These are phyloP conservation scores for Priocnemis perturbator DNA, from an alignment of 2,888 invertebrate genomes.

Conservation along the genomic window DNA sequence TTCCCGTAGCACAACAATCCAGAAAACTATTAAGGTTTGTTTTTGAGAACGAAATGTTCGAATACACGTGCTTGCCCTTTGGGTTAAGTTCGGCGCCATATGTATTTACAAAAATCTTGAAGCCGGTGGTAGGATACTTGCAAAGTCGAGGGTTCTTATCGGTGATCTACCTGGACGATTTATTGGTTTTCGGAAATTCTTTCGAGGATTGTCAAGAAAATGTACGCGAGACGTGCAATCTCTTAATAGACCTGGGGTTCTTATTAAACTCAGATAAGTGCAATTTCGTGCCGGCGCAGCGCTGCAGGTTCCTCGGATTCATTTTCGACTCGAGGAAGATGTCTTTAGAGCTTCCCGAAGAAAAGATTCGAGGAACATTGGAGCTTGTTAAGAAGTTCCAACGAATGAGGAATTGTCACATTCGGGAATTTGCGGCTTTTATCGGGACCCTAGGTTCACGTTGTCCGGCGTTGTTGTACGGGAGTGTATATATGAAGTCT, in stretches of 20 bases:
- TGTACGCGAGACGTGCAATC: background rate
- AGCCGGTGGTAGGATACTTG: slow-evolving; percentile 7
- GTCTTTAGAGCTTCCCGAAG: slow-evolving; percentile 4
- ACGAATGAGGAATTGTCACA: background rate
- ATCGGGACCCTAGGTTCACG: slow-evolving; percentile 6
- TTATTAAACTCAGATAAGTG: slow-evolving; percentile 10
- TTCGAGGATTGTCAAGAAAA: slow-evolving; percentile 1
- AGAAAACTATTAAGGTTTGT: slow-evolving; percentile 32
- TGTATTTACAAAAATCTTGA: slow-evolving; percentile 7
- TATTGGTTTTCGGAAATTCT: slow-evolving; percentile 14
- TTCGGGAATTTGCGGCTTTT: slow-evolving; percentile 15
- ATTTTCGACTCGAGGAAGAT: slow-evolving; percentile 10
- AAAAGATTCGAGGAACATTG: background rate
- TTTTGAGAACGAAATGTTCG: slow-evolving; percentile 27
- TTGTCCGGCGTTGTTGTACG: slow-evolving; percentile 13
- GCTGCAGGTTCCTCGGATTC: slow-evolving; percentile 19
- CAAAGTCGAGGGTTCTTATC: background rate
- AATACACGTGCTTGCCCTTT: slow-evolving; percentile 24
- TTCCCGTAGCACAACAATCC: slow-evolving; percentile 27
- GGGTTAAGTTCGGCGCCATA: background rate
- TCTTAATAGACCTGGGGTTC: slow-evolving; percentile 16
- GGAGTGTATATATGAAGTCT: slow-evolving; percentile 8
- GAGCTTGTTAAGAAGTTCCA: background rate
- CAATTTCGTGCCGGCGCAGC: background rate
- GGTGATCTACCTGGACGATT: slow-evolving; percentile 21